Evolutionary conservation across 2,797 vertebrate species (phyloP).

Genomic region (Gallirallus australis): DNA sequence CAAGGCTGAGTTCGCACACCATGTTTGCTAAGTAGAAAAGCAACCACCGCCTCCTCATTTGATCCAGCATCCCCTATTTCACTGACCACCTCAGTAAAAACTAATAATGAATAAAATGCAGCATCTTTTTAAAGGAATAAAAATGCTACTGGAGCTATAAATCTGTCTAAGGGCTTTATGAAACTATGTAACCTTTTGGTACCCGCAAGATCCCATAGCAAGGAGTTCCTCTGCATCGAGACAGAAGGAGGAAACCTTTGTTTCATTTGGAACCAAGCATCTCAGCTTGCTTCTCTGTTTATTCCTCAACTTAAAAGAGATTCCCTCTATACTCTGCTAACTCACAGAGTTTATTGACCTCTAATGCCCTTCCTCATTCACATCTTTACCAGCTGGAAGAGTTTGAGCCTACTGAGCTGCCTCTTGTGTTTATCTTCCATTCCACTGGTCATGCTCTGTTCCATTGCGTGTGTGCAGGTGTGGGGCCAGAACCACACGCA

Average conservation of each 20-base stretch:
- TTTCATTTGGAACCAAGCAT: neutral
- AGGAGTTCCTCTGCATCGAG: neutral
- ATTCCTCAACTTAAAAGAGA: neutral
- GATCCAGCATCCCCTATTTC: neutral
- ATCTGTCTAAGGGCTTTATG: neutral
- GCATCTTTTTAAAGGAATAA: neutral
- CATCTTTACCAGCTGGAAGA: neutral
- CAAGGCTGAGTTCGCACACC: neutral
- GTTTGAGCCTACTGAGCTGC: fast-evolving
- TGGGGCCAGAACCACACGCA: neutral
- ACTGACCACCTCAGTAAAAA: neutral
- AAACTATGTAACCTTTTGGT: neutral
- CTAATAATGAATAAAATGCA: neutral
- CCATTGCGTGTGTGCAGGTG: neutral
- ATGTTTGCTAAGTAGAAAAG: neutral
- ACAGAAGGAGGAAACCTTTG: neutral
- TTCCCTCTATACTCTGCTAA: neutral
- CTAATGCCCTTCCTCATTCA: neutral
- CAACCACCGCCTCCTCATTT: neutral
- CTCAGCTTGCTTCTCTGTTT: neutral
- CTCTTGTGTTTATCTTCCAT: neutral
- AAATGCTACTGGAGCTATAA: neutral
- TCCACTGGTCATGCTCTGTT: neutral
- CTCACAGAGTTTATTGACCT: neutral
- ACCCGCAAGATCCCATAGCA: neutral